Conservation (phyloP, 2,113 vertebrate genomes). For the Leptocoma aspasia region DNA sequence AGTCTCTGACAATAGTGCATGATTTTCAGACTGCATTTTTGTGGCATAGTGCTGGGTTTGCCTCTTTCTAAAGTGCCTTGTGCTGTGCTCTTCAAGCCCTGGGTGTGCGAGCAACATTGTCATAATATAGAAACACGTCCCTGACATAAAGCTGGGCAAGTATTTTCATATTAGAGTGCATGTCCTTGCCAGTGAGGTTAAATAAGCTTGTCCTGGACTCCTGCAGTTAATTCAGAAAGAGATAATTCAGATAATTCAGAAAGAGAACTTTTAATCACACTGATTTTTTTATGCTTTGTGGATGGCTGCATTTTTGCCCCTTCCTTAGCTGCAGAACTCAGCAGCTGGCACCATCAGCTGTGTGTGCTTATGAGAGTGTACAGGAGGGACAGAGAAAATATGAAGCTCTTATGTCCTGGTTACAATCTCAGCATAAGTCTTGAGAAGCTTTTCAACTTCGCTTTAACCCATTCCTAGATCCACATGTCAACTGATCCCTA, state of each 20-base stretch:
- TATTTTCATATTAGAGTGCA: not conserved
- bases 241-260: not conserved
- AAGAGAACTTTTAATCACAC: not conserved
- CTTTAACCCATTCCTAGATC: not conserved
- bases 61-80: not conserved
- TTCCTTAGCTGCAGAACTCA: not conserved
- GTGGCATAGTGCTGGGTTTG: not conserved
- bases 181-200: not conserved
- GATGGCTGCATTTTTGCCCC: not conserved
- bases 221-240: not conserved
- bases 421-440: not conserved
- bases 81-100: not conserved
- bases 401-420: not conserved
- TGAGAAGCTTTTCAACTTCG: not conserved
- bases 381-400: not conserved
- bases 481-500: fast-evolving
- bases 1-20: not conserved
- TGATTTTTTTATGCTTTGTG: not conserved
- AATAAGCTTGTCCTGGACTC: not conserved
- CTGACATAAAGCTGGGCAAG: not conserved
- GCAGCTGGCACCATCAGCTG: not conserved
- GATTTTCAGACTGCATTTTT: not conserved
- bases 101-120: not conserved
- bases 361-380: too few species aligned
- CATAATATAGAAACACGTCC: not conserved